A percentile compares a stretch with the other conserved stretches of the same genome.
These are phyloP conservation scores for Pachyseris speciosa DNA, from an alignment of 64 coral and sea anemone species.

Conservation along the genomic window DNA sequence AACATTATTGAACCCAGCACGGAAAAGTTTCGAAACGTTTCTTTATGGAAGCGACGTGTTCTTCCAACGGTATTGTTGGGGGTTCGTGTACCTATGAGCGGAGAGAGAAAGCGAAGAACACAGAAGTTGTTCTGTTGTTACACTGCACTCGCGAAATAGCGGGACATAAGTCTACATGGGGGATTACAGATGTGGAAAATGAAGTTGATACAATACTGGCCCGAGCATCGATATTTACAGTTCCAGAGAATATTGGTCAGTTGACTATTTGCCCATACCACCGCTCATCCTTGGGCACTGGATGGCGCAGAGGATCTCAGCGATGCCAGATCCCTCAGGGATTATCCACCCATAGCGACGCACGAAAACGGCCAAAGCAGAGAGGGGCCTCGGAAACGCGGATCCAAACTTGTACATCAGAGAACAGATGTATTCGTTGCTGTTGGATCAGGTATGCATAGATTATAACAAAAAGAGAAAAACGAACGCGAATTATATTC, in stretches of 20 bases:
- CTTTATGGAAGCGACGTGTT: no score
- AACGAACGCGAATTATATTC: no score
- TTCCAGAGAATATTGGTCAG: conserved; percentile 18
- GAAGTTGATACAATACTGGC: conserved; percentile 28
- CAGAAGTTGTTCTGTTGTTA: no score
- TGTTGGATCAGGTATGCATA: conserved; percentile 61
- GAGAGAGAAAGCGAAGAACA: no score
- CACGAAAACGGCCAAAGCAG: conserved; percentile 41
- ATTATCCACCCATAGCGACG: conserved; percentile 19
- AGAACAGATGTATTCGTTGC: conserved; percentile 38
- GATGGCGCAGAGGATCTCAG: conserved; percentile 68
- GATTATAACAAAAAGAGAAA: not conserved
- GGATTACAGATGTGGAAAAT: not conserved
- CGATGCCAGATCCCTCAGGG: conserved; percentile 48
- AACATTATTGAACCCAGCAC: no score
- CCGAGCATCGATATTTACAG: conserved; percentile 5
- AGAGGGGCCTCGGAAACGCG: conserved; percentile 33
- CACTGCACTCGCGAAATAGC: conserved; percentile 2
- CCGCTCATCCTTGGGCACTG: conserved; percentile 59
- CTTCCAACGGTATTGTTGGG: no score
- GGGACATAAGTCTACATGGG: conserved; percentile 7
- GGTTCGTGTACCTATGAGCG: no score
- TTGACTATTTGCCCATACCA: conserved; percentile 55
- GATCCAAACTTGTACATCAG: conserved; percentile 20
- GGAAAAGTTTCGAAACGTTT: no score